Evolutionary conservation across 2,888 invertebrate species (phyloP).

Genomic region (Melanargia galathea): DNA sequence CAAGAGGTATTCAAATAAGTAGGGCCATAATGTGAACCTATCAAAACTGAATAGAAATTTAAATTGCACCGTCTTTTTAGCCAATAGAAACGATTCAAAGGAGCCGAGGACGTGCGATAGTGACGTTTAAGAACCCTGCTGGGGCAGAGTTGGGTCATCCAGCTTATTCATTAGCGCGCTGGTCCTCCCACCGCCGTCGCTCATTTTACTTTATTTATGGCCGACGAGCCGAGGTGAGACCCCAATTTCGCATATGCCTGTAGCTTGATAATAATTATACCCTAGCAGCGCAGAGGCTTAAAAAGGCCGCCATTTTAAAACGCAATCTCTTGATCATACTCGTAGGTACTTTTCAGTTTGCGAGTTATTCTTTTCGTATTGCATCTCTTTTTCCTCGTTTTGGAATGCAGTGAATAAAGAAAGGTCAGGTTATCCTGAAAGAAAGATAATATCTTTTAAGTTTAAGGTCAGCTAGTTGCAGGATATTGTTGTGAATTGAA

Average conservation of each 20-base stretch:
- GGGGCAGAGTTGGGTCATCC: conserved; percentile 49
- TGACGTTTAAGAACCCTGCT: conserved; percentile 44
- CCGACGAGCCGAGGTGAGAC: conserved; percentile 77
- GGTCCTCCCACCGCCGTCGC: conserved; percentile 74
- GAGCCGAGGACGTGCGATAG: conserved; percentile 34
- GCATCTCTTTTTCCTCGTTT: conserved; percentile 15
- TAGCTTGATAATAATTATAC: conserved; percentile 80
- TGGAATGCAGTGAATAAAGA: conserved; percentile 1
- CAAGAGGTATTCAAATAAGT: not conserved
- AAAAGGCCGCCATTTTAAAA: conserved; percentile 75
- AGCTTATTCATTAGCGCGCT: conserved; percentile 75
- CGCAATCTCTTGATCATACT: conserved; percentile 42
- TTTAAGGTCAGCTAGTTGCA: conserved; percentile 11
- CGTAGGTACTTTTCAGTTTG: conserved; percentile 32
- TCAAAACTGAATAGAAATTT: conserved; percentile 39
- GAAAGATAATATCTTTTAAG: not conserved
- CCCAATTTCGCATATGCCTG: conserved; percentile 80
- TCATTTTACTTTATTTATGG: conserved; percentile 80
- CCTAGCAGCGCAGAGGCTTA: conserved; percentile 63
- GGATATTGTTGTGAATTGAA: conserved; percentile 12
- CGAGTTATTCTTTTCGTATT: conserved; percentile 14
- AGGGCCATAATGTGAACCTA: not conserved
- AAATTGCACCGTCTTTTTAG: conserved; percentile 28
- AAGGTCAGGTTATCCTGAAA: conserved; percentile 18
- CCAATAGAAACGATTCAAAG: conserved; percentile 47